Percentiles rank a stretch among this genome's conserved stretches.
phyloP scores from a whole-genome alignment of 2,113 vertebrate genomes.

The Nettapus auritus region DNA sequence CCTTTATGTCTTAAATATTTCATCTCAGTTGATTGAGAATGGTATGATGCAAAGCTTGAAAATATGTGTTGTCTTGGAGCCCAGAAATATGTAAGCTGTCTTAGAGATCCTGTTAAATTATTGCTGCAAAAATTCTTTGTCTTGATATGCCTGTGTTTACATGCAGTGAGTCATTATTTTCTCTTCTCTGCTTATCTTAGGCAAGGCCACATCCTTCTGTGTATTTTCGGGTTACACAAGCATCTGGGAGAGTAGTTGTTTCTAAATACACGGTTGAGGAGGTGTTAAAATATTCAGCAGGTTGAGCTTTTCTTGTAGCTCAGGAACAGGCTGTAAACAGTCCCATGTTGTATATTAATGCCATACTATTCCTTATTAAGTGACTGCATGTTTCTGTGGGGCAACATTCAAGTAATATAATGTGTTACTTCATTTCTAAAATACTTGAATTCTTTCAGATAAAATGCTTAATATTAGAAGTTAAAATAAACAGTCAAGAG shows the following conservation, averaged over 20 bases:
- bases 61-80: slow-evolving; percentile 6
- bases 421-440: neutral
- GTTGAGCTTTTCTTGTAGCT: neutral
- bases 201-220: neutral
- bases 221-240: slow-evolving; percentile 52
- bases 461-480: neutral
- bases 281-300: slow-evolving; percentile 13
- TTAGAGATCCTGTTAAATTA: neutral
- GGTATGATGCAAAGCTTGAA: slow-evolving; percentile 25
- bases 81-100: neutral
- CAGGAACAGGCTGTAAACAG: neutral
- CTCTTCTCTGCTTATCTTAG: slow-evolving; percentile 33
- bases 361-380: neutral
- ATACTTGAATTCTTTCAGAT: neutral
- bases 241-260: neutral
- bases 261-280: neutral
- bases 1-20: slow-evolving; percentile 46
- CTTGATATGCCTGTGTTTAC: slow-evolving; percentile 36
- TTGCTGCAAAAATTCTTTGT: neutral
- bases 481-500: neutral
- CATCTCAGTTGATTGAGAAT: slow-evolving; percentile 26
- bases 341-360: neutral
- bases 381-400: neutral
- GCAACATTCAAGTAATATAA: neutral
- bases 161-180: neutral